Base-by-base conservation (phyloP, 2,113 vertebrate species). In the Machaerirhynchus nigripectus region DNA sequence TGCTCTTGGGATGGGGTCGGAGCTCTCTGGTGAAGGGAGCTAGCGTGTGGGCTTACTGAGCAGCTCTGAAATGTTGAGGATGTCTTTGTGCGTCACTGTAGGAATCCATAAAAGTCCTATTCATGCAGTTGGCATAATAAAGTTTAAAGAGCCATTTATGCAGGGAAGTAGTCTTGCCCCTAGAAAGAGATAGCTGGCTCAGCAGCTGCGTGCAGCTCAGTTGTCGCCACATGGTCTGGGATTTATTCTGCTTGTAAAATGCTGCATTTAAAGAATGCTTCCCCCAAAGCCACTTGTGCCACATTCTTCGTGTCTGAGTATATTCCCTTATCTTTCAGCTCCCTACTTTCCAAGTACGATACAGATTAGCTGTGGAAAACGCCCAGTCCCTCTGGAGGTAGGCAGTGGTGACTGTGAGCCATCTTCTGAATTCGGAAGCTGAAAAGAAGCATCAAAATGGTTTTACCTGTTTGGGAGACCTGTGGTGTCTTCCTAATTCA, bases 201-300 rank as follows among this genome's bases (percentile, higher is more conserved):
- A 81, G 86, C 89, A 93, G 94, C 95, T 93, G 92, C 2, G 0
- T 5, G 19, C 82, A 40, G 71, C 86, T 84, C 94, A 3, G 52
- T 84, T 77, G 81, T 92, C 6, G 1, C 93, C 84, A 56, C 87
- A 47, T 10, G 67, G 87, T 81, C 91, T 49, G 23, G 81, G 93
- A 68, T 79, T 95, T 91, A 73, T 91, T 61, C 83, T 84, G 33
- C 77, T 84, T 94, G 74, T 87, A 87, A 94, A 96, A 94, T 0
- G 35, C 64, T 84, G 74, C 70, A 4, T 85, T 91, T 91, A 71
- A 87, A 90, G 82, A 95, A 76, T 46, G 37, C 70, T 67, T 94
- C 49, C 44, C 74, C 31, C 59, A 61, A 59, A 91, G 59, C 80
- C 89, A 87, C 69, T 93, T 75, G 77, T 93, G 65, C 69, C 73